Evolutionary conservation across 2,797 vertebrate species (phyloP).

Genomic region (Salarias fasciatus): DNA sequence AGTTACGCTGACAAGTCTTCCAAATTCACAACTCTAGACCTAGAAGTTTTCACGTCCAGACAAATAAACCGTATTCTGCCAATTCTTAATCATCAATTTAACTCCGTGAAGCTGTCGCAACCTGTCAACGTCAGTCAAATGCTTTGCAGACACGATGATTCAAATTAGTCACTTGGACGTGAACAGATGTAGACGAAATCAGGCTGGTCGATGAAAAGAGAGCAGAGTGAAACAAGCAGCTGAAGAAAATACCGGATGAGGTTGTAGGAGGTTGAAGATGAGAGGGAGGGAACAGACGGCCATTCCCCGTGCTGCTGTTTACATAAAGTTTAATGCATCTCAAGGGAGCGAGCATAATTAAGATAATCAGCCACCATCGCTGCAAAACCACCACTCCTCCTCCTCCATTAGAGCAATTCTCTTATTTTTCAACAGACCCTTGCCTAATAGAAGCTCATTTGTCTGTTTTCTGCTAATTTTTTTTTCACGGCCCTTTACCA

Average conservation of each 20-base stretch:
- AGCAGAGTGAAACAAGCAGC: background rate
- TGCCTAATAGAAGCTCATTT: background rate
- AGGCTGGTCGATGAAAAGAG: background rate
- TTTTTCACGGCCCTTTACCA: slow-evolving; percentile 8
- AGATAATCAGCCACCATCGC: slow-evolving; percentile 40
- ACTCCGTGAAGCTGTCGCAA: slow-evolving; percentile 29
- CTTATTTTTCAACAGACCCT: too few relatives aligned
- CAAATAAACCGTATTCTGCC: too few relatives aligned
- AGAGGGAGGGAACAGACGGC: slow-evolving; percentile 11
- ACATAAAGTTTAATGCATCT: slow-evolving; percentile 28
- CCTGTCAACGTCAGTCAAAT: slow-evolving; percentile 33
- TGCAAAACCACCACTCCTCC: slow-evolving; percentile 2
- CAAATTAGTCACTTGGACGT: too few relatives aligned
- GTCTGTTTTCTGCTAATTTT: background rate
- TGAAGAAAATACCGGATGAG: background rate
- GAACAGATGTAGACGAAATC: background rate
- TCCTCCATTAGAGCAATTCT: background rate
- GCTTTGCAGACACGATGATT: background rate
- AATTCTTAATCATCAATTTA: too few relatives aligned
- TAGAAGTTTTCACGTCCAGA: too few relatives aligned
- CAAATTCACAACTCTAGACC: too few relatives aligned
- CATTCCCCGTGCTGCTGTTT: slow-evolving; percentile 34
- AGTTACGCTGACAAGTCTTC: too few relatives aligned
- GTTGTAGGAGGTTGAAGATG: background rate
- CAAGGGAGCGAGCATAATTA: slow-evolving; percentile 46